These are phyloP conservation scores for Netelia inedita DNA, from an alignment of 2,888 invertebrate genomes.

Conservation along the genomic window DNA sequence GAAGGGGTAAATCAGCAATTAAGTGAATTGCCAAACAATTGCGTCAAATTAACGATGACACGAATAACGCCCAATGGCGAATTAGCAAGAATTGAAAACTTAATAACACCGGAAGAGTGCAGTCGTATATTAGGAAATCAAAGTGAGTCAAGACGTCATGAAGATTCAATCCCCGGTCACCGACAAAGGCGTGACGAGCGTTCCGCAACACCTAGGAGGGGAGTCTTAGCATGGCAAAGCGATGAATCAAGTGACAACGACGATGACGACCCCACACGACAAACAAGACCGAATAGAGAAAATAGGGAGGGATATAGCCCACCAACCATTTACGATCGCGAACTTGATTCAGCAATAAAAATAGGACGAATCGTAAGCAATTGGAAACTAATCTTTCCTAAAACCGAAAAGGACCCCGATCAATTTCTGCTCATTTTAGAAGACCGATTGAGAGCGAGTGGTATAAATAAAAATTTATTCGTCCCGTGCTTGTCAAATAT, in stretches of 20 bases:
- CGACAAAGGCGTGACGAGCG: constrained; percentile 4
- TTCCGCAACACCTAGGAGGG: constrained; percentile 3
- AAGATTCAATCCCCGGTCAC: not conserved
- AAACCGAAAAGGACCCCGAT: constrained; percentile 62
- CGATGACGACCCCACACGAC: not conserved
- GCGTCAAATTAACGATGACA: not conserved
- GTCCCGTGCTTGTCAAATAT: constrained; percentile 62
- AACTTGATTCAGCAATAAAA: constrained; percentile 54
- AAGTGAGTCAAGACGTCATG: not conserved
- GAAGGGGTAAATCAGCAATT: not conserved
- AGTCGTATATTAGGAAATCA: not conserved
- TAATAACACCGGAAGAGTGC: not conserved
- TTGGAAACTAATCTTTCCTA: constrained; percentile 62
- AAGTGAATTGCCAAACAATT: not conserved
- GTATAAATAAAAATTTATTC: too few species aligned
- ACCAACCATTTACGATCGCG: not conserved
- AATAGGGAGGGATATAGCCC: not conserved
- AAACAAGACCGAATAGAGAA: not conserved
- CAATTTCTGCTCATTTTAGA: constrained; percentile 63
- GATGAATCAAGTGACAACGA: constrained; percentile 45
- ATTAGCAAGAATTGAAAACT: not conserved
- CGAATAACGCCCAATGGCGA: constrained; percentile 12
- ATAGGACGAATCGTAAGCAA: constrained; percentile 59
- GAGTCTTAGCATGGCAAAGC: constrained; percentile 33
- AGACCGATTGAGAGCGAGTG: too few species aligned